phyloP scores from a whole-genome alignment of 2,888 invertebrate genomes.

The Ametastegia equiseti region DNA sequence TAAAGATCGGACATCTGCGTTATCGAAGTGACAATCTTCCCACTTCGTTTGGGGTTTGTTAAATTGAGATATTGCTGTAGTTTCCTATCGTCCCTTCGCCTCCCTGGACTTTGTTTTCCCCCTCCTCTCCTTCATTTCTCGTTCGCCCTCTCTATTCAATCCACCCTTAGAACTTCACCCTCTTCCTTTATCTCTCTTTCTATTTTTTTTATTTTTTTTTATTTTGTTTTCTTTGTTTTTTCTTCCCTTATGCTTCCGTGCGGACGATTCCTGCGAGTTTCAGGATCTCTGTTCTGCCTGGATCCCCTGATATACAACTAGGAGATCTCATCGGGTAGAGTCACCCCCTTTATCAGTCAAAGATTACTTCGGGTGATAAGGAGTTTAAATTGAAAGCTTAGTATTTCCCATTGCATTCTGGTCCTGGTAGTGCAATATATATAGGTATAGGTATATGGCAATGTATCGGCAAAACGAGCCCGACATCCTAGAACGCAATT shows the following conservation, averaged over 20 bases:
- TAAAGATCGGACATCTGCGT: constrained; percentile 62
- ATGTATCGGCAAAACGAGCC: background rate
- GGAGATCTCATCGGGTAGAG: background rate
- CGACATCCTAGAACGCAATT: background rate
- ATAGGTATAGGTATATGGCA: no score
- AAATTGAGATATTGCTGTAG: constrained; percentile 59
- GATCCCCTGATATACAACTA: background rate
- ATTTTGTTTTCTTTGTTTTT: background rate
- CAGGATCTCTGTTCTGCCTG: background rate
- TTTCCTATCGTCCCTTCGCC: background rate
- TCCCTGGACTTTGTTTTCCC: background rate
- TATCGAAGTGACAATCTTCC: constrained; percentile 58
- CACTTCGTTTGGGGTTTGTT: constrained; percentile 57
- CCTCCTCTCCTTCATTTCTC: background rate
- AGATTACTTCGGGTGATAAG: constrained; percentile 20
- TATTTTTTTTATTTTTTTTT: background rate
- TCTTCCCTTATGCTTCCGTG: background rate
- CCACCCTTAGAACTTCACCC: no score
- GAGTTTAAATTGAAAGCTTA: constrained; percentile 18
- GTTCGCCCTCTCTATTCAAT: background rate
- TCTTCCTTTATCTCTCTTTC: no score
- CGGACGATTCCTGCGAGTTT: background rate
- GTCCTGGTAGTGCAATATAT: background rate
- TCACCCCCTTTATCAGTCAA: background rate
- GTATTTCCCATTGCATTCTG: background rate